Base-by-base conservation (phyloP, 1,140 invertebrate species). In the Trichoplusia ni region DNA sequence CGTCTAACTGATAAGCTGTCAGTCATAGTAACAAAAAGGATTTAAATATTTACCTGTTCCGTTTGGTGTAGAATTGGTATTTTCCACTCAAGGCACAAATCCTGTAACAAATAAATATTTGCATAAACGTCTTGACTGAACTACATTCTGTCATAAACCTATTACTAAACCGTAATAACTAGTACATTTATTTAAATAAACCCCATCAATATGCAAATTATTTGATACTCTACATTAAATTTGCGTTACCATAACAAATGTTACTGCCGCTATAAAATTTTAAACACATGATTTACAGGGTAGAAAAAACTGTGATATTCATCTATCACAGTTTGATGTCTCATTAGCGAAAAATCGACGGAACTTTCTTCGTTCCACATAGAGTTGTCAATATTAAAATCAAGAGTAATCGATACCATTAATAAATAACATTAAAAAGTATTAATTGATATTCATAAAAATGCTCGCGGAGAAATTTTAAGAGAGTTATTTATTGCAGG, bases 331-430 rank as follows among this genome's bases (percentile, higher is more conserved):
- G 2, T 51, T 51, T 35, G 1, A 7, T 25, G n/a, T 58, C 7
- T 38, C 37, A 67, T 58, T 66, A 59, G 58, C 69, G 70, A 53
- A 71, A 69, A 70, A 68, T 70, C 67, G 68, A 78, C 69, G 75
- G 38, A 37, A 75, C 73, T 75, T 81, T 78, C 73, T 74, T 70
- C 64, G 46, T 56, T 69, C 58, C 49, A 69, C 69, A 73, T 69
- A 58, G 46, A 64, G 31, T 19, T 64, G 71, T 67, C 71, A 67
- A 19, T 31, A 8, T 31, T 29, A 19, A 42, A 14, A 46, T 64
- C 53, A 49, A 23, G 21, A 33, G 25, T 47, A 56, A 67, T 62
- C 40, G 29, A 62, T 38, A 60, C 33, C 27, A 64, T 64, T 35
- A 37, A 56, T 63, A 37, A 67, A 67, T 64, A 67, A 4, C 23